Evolutionary conservation across 2,797 vertebrate genomes (phyloP).

Genomic region (Anomalospiza imberbis): DNA sequence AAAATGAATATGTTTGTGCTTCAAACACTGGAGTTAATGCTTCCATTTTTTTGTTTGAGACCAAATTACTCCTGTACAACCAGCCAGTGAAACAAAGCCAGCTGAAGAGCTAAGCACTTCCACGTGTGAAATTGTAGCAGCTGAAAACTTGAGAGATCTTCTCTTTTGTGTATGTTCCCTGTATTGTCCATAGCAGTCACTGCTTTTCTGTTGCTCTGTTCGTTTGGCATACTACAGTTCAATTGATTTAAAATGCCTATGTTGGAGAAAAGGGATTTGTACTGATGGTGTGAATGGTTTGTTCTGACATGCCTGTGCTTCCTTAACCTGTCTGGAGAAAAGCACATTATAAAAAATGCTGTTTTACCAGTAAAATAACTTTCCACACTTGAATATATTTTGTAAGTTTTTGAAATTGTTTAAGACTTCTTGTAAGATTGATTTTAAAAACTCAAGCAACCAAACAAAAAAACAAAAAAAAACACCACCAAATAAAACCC

Average conservation of each 20-base stretch:
- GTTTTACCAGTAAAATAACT: constrained; percentile 29
- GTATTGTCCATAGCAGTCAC: background rate
- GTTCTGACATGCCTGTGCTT: background rate
- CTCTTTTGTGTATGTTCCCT: background rate
- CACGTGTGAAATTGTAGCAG: background rate
- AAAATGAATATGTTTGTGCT: background rate
- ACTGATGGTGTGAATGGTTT: background rate
- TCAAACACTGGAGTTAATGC: background rate
- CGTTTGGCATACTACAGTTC: background rate
- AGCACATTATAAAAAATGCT: constrained; percentile 13
- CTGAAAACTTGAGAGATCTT: background rate
- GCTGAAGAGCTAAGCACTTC: background rate
- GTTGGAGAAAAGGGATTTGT: background rate
- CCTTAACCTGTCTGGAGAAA: background rate
- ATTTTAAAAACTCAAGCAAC: background rate
- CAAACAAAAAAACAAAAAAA: background rate
- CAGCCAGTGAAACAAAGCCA: background rate
- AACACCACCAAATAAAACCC: background rate
- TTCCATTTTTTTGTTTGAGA: background rate
- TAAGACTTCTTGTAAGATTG: constrained; percentile 28
- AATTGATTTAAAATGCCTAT: background rate
- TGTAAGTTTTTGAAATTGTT: constrained; percentile 48
- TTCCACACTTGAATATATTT: constrained; percentile 45
- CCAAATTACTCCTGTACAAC: background rate
- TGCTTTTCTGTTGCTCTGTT: background rate